These are phyloP conservation scores for Acrobasis consociella DNA, from an alignment of 2,888 invertebrate genomes.

Conservation along the genomic window DNA sequence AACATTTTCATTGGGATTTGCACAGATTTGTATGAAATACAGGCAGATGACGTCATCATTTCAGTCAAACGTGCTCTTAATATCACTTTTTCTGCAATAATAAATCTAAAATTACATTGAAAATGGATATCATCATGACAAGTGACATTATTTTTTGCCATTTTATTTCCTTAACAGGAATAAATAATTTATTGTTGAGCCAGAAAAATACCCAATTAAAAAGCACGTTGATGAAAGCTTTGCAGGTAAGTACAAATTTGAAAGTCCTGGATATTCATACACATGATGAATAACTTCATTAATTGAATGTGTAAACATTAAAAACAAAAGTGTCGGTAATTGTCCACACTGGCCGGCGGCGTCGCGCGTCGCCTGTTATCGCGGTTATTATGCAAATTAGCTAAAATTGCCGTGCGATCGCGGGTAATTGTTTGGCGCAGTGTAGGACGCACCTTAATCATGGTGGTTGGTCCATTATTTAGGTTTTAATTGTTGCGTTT, in stretches of 20 bases:
- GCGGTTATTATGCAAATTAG: conserved; percentile 70
- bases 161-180: too few relatives aligned
- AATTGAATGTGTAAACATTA: conserved; percentile 40
- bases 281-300: conserved; percentile 37
- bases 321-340: conserved; percentile 27
- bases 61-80: too few relatives aligned
- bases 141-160: too few relatives aligned
- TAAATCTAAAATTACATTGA: too few relatives aligned
- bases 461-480: conserved; percentile 4
- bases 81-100: too few relatives aligned
- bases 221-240: not conserved
- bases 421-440: conserved; percentile 16
- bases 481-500: conserved; percentile 13
- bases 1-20: too few relatives aligned
- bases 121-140: too few relatives aligned
- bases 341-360: conserved; percentile 47
- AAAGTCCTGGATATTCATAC: not conserved
- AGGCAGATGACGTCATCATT: too few relatives aligned
- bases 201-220: too few relatives aligned
- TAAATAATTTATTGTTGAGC: too few relatives aligned
- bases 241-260: not conserved
- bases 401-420: conserved; percentile 54
- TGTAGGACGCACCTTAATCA: conserved; percentile 16
- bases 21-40: too few relatives aligned
- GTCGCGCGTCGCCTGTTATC: conserved; percentile 52